Evolutionary conservation across 2,888 invertebrate species (phyloP), one percentile per base, ranked within the genome.

Genomic region (Frankliniella fusca): DNA sequence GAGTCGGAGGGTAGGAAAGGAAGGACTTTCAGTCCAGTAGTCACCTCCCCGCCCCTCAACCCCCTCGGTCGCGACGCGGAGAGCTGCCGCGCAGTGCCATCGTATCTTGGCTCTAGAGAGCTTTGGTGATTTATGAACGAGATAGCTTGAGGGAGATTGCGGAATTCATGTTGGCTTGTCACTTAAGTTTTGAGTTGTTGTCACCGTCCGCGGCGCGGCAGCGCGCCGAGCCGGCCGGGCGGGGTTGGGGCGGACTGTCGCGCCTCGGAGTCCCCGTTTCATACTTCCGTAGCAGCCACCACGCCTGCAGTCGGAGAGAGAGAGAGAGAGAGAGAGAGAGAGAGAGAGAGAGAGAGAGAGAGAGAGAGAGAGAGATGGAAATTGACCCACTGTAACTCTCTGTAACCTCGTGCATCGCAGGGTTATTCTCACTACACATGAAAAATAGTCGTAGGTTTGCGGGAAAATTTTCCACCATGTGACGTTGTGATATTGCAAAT

Each of bases 171-270:
- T 76, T 27, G 27, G 23, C 70, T n/a, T 23, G 70, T 76, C 70
- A 76, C 70, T 76, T 76, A 76, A 76, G 70, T 76, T 76, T 76
- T 76, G 70, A 76, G 70, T 76, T 76, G 70, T 76, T 27, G 70
- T 76, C 70, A 27, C 70, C 70, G 54, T 38, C 38, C 38, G 38
- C 38, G 61, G 61, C 61, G 61, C 11, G n/a, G n/a, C n/a, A n/a
- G n/a, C n/a, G n/a, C n/a, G n/a, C n/a, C 15, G 61, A 61, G 15
- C 54, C 18, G n/a, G 61, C 38, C 3, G 38, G 38, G 38, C 3
- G 3, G 38, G 3, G 38, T 2, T 5, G 38, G 38, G 5, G 38
- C 38, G 38, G 38, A 38, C 38, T 38, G 38, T 38, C 38, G 38
- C 38, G 38, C 38, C 54, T 15, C 15, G 54, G 15, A 11, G 54